phyloP scores from a whole-genome alignment of 2,113 vertebrate species.

The Anhinga anhinga region DNA sequence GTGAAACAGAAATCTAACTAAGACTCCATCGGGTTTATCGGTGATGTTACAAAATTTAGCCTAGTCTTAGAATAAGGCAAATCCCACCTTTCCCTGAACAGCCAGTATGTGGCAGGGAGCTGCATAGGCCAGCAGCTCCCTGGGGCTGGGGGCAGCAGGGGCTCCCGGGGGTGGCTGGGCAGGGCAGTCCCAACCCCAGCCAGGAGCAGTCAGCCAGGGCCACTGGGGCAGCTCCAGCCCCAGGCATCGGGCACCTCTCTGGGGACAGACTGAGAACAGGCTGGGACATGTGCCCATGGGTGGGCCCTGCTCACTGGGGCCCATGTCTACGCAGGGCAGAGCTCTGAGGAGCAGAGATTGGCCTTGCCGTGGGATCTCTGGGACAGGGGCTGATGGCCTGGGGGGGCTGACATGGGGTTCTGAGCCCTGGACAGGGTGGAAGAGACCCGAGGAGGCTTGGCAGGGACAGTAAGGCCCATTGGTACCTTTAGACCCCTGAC shows the following conservation, averaged over 20 bases:
- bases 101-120: no score
- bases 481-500: neutral
- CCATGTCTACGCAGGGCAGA: neutral
- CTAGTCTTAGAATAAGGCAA: neutral
- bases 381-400: neutral
- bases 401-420: neutral
- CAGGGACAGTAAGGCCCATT: neutral
- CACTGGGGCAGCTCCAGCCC: neutral
- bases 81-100: neutral
- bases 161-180: fast-evolving
- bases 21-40: neutral
- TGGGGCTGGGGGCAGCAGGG: no score
- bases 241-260: neutral
- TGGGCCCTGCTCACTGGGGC: neutral
- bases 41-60: neutral
- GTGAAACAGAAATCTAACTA: neutral
- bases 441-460: neutral
- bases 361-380: neutral
- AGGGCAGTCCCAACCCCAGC: neutral
- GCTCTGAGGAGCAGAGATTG: no score
- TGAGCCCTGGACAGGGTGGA: neutral
- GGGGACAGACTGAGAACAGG: neutral
- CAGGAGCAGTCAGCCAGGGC: no score
- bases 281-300: fast-evolving
- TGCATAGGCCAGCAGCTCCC: neutral